Evolutionary conservation across 1,140 invertebrate genomes (phyloP).

Genomic region (Cataglyphis hispanica): DNA sequence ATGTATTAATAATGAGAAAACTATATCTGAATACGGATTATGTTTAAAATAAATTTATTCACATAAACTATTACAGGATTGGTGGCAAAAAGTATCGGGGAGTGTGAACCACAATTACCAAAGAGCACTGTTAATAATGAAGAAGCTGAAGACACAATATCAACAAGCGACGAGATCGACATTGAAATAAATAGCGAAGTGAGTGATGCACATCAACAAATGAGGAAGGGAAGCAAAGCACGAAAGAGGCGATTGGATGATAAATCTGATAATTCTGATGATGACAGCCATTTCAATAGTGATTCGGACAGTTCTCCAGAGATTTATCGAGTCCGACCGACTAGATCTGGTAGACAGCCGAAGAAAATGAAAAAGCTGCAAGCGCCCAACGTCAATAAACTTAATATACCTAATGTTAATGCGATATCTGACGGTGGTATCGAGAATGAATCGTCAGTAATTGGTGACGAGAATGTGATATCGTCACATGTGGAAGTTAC

Average conservation of each 20-base stretch:
- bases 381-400: conserved; percentile 76
- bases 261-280: conserved; percentile 41
- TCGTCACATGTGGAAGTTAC: conserved; percentile 15
- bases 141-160: conserved; percentile 58
- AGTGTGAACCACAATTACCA: conserved; percentile 14
- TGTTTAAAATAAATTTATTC: not conserved
- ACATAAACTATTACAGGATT: conserved; percentile 53
- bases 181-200: conserved; percentile 7
- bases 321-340: conserved; percentile 80
- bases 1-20: conserved; percentile 28
- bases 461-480: conserved; percentile 44
- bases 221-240: conserved; percentile 20
- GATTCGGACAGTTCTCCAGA: conserved; percentile 78
- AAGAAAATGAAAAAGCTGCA: conserved; percentile 78
- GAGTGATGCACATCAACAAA: conserved; percentile 10
- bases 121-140: not conserved
- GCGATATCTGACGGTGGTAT: not conserved
- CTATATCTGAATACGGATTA: not conserved
- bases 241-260: conserved; percentile 47
- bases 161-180: conserved; percentile 5
- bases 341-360: conserved; percentile 81
- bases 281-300: conserved; percentile 25
- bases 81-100: conserved; percentile 65
- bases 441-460: not conserved
- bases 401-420: conserved; percentile 57